These are phyloP conservation scores for Orientallactaga sibirica DNA, from an alignment of 2,797 vertebrate genomes.

Conservation along the genomic window DNA sequence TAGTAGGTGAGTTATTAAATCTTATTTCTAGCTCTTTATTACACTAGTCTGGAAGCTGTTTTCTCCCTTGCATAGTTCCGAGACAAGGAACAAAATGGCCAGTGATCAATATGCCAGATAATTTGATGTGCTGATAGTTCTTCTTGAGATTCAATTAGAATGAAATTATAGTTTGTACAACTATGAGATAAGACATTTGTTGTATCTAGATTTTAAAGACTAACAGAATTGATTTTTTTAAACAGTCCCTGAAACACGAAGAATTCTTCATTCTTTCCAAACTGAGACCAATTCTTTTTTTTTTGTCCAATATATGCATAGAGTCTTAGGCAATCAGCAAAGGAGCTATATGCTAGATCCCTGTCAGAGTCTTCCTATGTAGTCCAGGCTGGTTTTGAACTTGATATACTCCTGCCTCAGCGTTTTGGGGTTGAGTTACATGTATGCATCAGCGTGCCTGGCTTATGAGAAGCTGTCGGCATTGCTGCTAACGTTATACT, in stretches of 20 bases:
- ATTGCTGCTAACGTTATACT: neutral
- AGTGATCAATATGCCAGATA: neutral
- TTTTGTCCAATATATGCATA: neutral
- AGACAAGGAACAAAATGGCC: neutral
- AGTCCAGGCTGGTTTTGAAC: neutral
- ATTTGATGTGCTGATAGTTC: neutral
- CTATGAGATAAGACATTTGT: neutral
- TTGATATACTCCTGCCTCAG: neutral
- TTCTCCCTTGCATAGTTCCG: neutral
- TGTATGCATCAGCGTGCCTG: neutral
- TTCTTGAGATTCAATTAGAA: slow-evolving; percentile 22
- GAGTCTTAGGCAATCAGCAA: neutral
- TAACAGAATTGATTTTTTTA: neutral
- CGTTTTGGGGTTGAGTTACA: neutral
- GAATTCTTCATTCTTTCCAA: neutral
- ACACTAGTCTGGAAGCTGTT: neutral
- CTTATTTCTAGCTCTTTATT: neutral
- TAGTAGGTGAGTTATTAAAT: neutral
- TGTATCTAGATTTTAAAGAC: slow-evolving; percentile 37
- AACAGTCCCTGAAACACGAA: neutral
- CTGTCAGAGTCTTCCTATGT: neutral
- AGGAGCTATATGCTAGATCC: neutral
- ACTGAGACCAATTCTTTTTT: slow-evolving; percentile 8
- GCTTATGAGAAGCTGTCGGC: neutral
- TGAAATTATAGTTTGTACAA: slow-evolving; percentile 32